phyloP scores from a whole-genome alignment of 2,113 vertebrate species.

The Heterochromis multidens region DNA sequence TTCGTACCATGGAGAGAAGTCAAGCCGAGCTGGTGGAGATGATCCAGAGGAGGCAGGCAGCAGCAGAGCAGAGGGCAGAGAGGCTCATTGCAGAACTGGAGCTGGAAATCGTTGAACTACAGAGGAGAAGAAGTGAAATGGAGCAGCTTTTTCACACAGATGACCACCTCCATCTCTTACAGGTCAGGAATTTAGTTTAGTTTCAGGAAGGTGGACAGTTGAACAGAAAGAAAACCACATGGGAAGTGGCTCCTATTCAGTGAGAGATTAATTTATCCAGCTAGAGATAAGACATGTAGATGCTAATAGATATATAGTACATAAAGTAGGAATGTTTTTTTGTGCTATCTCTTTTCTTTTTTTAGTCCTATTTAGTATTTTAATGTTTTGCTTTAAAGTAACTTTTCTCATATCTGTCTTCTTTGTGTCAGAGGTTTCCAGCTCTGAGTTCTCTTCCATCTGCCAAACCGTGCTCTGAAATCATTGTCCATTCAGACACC shows the following conservation, averaged over 20 bases:
- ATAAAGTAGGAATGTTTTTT: not conserved
- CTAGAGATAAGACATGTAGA: not conserved
- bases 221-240: not conserved
- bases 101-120: conserved; percentile 65
- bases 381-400: not conserved
- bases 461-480: not conserved
- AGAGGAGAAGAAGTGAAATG: conserved; percentile 63
- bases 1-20: conserved; percentile 53
- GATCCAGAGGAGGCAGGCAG: conserved; percentile 64
- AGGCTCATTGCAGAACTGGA: conserved; percentile 63
- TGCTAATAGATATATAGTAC: not conserved
- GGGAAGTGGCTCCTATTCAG: not conserved
- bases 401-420: not conserved
- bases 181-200: conserved; percentile 46
- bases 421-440: conserved; percentile 51
- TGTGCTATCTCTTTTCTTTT: not conserved
- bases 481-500: conserved; percentile 35
- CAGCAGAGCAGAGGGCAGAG: conserved; percentile 55
- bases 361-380: not conserved
- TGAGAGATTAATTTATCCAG: not conserved
- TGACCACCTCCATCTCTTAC: conserved; percentile 72
- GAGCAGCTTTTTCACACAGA: conserved; percentile 65
- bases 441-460: conserved; percentile 2
- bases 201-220: not conserved
- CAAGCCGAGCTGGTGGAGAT: conserved; percentile 54